Base-by-base conservation (phyloP, 2,797 vertebrate species). In the Myotis myotis region DNA sequence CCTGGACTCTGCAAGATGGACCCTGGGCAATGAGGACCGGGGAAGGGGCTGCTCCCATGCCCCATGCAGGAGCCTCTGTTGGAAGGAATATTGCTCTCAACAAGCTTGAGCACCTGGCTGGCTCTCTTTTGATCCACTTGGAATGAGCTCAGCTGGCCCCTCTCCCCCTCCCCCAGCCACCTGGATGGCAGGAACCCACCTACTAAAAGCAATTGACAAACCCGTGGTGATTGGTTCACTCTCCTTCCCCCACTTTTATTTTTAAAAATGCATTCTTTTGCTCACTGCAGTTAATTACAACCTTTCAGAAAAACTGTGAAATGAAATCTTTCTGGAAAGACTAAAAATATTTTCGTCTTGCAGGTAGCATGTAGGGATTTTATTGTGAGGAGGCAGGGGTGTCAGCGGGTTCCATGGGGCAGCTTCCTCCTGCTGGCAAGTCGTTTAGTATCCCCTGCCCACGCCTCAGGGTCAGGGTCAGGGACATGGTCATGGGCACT, bases 231-330 rank as follows among this genome's bases (percentile, higher is more conserved):
- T 75, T 36, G 25, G 88, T 36, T 88, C 82, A 41, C 49, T 74
- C 68, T 72, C 49, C 53, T 44, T 19, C 71, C 70, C 57, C 62
- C 28, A 76, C 47, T 91, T 83, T 89, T 87, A 91, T 94, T 95
- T 95, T 87, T 53, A 66, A 96, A 97, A 94, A 89, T 68, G 87
- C 47, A 72, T 91, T 95, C 91, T 97, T 91, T 90, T 82, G 81
- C 85, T 97, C 44, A 6, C 85, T 74, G 93, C 13, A 28, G 97
- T 92, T 97, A 97, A 97, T 97, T 97, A 97, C 82, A 97, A 80
- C 96, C 96, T 97, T 97, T 97, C 96, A 96, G 95, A 88, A 93
- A 96, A 93, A 60, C 95, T 70, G 87, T 91, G 96, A 96, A 95
- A 87, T 95, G 89, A 95, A 80, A 88, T 97, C 88, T 96, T 95